A percentile compares a stretch with the other conserved stretches of the same genome.
These are phyloP conservation scores for Serripes groenlandicus DNA, from an alignment of 2,888 invertebrate species.

Conservation along the genomic window DNA sequence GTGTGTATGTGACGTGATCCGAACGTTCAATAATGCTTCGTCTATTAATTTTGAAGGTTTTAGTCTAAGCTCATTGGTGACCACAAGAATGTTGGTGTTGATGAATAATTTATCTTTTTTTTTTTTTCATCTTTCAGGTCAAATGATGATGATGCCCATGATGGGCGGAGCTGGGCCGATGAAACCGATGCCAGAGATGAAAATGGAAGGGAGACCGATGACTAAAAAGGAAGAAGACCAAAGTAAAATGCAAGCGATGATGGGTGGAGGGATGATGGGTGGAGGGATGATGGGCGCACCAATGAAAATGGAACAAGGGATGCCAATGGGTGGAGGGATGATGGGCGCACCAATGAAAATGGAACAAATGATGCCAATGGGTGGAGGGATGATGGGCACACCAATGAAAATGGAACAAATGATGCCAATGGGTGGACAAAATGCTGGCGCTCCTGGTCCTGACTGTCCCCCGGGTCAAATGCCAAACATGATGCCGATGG, in stretches of 20 bases:
- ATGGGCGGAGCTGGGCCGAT: background rate
- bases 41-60: too few relatives aligned
- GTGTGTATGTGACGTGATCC: too few relatives aligned
- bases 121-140: too few relatives aligned
- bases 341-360: background rate
- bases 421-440: background rate
- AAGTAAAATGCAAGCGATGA: too few relatives aligned
- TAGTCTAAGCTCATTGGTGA: too few relatives aligned
- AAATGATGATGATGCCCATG: background rate
- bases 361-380: constrained; percentile 2
- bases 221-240: too few relatives aligned
- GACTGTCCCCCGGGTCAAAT: constrained; percentile 6
- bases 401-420: background rate
- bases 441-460: background rate
- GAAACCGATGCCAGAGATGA: constrained; percentile 1
- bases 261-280: background rate
- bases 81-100: too few relatives aligned
- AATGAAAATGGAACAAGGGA: background rate
- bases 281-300: background rate
- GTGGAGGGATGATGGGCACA: too few relatives aligned
- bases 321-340: background rate
- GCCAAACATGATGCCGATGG: constrained; percentile 1
- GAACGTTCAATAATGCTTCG: too few relatives aligned
- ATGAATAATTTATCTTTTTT: too few relatives aligned
- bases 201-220: too few relatives aligned